Conservation (phyloP, 2,797 vertebrate species). For the Botia kubotai region DNA sequence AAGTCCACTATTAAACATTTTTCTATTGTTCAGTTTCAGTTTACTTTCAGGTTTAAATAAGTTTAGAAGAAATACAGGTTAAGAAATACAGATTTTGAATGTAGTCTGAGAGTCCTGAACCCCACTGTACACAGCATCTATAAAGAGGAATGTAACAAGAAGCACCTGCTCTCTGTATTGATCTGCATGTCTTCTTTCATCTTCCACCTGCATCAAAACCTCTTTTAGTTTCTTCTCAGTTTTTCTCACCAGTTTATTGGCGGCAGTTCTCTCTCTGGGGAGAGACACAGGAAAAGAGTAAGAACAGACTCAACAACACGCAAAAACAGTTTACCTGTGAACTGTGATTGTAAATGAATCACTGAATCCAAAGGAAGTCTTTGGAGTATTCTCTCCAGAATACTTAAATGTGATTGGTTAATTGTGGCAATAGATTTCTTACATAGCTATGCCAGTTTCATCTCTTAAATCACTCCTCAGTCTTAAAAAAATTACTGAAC, state of each 20-base stretch:
- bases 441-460: neutral
- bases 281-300: neutral
- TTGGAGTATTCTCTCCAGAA: neutral
- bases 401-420: neutral
- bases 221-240: constrained; percentile 93
- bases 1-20: too few species aligned
- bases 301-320: neutral
- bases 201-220: constrained; percentile 90
- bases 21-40: too few species aligned
- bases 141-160: neutral
- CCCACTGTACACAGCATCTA: neutral
- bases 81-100: neutral
- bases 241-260: constrained; percentile 88
- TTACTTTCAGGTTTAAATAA: too few species aligned
- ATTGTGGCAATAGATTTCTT: neutral
- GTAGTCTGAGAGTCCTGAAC: neutral
- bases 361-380: neutral
- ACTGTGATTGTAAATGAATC: neutral
- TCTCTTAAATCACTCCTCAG: too few species aligned
- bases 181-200: constrained; percentile 90
- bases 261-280: constrained; percentile 84
- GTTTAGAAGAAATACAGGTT: neutral
- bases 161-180: constrained; percentile 88
- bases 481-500: too few species aligned
- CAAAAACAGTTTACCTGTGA: neutral